Conservation (phyloP, 2,888 invertebrate genomes). For the Eretmocerus hayati region DNA sequence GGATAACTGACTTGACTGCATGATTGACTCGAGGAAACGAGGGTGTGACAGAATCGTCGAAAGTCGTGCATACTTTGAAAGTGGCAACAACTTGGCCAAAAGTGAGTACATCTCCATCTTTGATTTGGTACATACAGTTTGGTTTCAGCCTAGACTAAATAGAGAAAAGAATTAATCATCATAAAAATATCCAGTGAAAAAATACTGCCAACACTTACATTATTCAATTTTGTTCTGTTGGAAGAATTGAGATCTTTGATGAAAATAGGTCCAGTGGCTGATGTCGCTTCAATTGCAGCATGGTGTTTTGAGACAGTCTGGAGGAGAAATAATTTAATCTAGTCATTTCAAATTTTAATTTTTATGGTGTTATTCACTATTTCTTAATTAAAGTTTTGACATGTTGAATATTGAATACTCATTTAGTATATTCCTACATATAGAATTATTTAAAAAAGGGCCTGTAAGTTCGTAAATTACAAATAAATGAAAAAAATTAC, state of each 20-base stretch:
- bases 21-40: conserved; percentile 20
- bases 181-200: conserved; percentile 4
- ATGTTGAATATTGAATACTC: too few species aligned
- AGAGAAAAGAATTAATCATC: conserved; percentile 6
- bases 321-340: conserved; percentile 6
- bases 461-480: too few species aligned
- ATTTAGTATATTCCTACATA: too few species aligned
- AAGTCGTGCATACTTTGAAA: conserved; percentile 21
- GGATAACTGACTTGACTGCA: conserved; percentile 19
- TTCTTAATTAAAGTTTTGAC: too few species aligned
- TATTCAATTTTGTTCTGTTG: conserved; percentile 48
- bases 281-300: conserved; percentile 48
- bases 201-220: conserved; percentile 36
- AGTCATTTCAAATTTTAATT: background rate
- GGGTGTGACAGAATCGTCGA: conserved; percentile 22
- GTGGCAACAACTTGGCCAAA: conserved; percentile 34
- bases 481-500: too few species aligned
- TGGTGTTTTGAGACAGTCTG: conserved; percentile 50
- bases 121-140: conserved; percentile 35
- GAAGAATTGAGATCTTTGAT: conserved; percentile 49
- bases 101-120: conserved; percentile 31
- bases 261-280: conserved; percentile 37
- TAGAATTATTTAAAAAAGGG: too few species aligned
- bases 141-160: conserved; percentile 35
- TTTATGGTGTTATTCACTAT: background rate